A percentile compares a stretch with the other conserved stretches of the same genome.
phyloP scores from a whole-genome alignment of 2,888 invertebrate species.

The Camptogramma bilineatum region DNA sequence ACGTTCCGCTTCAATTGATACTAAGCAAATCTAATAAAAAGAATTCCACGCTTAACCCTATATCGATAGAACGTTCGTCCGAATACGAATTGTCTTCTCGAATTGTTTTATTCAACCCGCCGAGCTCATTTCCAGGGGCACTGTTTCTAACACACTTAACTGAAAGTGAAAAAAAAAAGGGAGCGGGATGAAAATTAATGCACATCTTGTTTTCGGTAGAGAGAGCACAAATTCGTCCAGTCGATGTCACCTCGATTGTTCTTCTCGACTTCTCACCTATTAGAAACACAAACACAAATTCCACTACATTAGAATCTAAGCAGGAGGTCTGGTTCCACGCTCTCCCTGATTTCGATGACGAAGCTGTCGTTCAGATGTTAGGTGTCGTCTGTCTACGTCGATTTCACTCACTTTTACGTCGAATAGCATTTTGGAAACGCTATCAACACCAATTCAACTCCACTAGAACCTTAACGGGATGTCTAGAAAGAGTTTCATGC shows the following conservation, averaged over 20 bases:
- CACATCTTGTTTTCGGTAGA: not conserved
- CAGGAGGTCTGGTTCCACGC: not conserved
- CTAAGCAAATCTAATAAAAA: not conserved
- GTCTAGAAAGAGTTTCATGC: conserved; percentile 85
- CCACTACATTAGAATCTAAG: conserved; percentile 9
- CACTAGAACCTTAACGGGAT: conserved; percentile 84
- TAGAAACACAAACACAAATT: not conserved
- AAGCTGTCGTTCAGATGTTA: not conserved
- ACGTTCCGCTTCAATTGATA: not conserved
- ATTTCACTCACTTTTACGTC: not conserved
- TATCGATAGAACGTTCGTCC: not conserved
- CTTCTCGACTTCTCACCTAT: not conserved
- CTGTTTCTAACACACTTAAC: not conserved
- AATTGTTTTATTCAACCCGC: not conserved
- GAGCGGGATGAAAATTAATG: not conserved
- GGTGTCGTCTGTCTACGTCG: not conserved
- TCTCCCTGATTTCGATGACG: not conserved
- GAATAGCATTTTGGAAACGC: not conserved
- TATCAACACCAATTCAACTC: conserved; percentile 3
- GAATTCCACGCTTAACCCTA: not conserved
- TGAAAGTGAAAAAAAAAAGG: not conserved
- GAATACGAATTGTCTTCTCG: conserved; percentile 1
- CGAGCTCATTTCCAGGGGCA: not conserved
- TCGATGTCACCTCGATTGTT: too few species aligned
- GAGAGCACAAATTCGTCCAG: not conserved